Evolutionary conservation across 1,140 invertebrate genomes (phyloP), one percentile per base, ranked within the genome.

Genomic region (Uloborus diversus): DNA sequence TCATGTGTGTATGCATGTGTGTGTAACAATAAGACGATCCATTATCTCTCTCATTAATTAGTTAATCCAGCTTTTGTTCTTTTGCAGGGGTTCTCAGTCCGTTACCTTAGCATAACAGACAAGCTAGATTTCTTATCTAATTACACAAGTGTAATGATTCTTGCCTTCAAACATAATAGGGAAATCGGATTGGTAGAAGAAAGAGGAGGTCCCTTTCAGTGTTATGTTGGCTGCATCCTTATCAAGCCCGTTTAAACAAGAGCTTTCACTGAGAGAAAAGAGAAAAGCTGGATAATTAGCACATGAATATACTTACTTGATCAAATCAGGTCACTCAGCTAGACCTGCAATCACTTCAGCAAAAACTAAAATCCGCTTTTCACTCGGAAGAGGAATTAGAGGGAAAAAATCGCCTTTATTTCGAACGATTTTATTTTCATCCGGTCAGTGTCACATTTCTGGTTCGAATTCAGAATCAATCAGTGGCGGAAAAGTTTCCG

Each of bases 31-130:
- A 79, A 79, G 53, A 61, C 49, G 65, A 79, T 68, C 59, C 76
- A 69, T 79, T 79, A 79, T 78, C 75, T 37, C 33, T n/a, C 30
- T 59, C 73, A 78, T 78, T 78, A 78, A 78, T 78, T 78, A 78
- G 73, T 53, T 57, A 65, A 42, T 56, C 73, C 49, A 56, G 61
- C 33, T 42, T 42, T 71, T 62, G 71, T 75, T 75, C 71, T 75
- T 64, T 75, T 64, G 59, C 71, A 35, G 27, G 28, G 47, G 33
- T 75, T 75, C 73, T 65, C 42, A 78, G 47, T 78, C 73, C 73
- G 73, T 78, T 78, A 75, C 73, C 73, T 78, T 78, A 65, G 30
- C 33, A 75, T 64, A 75, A 75, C 73, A 78, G 62, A 51, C 30
- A 65, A 42, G 62, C 62, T 78, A 78, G 61, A 78, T 78, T 66